Base-by-base conservation (phyloP, 2,797 vertebrate genomes). In the Gephyroberyx darwinii region DNA sequence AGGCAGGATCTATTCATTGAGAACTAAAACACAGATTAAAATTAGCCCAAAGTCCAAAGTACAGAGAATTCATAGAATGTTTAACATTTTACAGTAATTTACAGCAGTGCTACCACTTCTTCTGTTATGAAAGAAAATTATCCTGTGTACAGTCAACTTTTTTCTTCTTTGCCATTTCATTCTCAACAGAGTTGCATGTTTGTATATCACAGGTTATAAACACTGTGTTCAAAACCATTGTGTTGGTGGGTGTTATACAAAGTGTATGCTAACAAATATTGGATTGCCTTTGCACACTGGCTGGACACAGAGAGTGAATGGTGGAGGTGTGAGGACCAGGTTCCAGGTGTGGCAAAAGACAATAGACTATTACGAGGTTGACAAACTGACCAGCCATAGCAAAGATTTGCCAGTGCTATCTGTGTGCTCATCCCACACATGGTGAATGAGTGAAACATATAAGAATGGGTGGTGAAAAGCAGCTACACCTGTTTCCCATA, bases 401-500 rank as follows among this genome's bases (percentile, higher is more conserved):
- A 50, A 66, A 60, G 60, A 59, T 22, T 62, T 57, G 47, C 62
- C 70, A 48, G 54, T 73, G 81, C 82, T 12, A 39, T 10, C 37
- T 88, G 78, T 74, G 74, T 85, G 85, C 87, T 80, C 87, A 83
- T 81, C 83, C 79, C 82, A 84, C 83, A 84, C 65, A 77, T 35
- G 81, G 80, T 84, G 86, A 90, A 80, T 75, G 77, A 89, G 66
- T 78, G 80, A 90, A 85, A 90, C 86, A 85, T 86, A 86, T 75
- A 83, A 81, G 83, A 82, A 66, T 10, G 71, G 84, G 76, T 5
- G 62, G 74, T 82, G 67, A 81, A 85, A 82, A 80, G 75, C 67
- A 71, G 82, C 88, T 82, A 84, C 91, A 92, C 91, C 90, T 92
- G 91, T 92, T 93, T 92, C 89, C 90, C 86, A 92, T 91, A 91